Conservation (phyloP, 2,888 invertebrate species). For the Lacanobia wlatinum region DNA sequence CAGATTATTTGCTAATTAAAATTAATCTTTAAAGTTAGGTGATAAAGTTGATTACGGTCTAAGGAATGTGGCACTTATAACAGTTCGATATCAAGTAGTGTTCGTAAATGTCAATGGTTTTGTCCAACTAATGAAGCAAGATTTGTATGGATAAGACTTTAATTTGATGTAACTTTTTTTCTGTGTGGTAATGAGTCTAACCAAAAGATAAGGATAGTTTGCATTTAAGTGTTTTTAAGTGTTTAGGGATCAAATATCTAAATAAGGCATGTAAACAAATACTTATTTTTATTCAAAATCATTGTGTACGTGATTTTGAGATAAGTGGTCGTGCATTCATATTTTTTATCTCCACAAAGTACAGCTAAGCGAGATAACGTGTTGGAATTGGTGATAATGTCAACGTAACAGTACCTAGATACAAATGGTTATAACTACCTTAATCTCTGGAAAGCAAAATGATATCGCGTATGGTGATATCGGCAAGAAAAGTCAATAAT, state of each 20-base stretch:
- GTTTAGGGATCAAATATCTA: not conserved
- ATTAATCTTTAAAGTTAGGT: rapidly evolving
- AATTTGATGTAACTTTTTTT: not conserved
- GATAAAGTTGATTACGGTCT: constrained; percentile 26
- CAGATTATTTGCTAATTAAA: constrained; percentile 38
- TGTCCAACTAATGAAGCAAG: constrained; percentile 85
- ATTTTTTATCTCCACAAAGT: constrained; percentile 39
- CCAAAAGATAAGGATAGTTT: too few relatives aligned
- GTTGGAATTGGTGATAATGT: constrained; percentile 29
- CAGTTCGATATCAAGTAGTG: constrained; percentile 62
- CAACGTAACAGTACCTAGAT: constrained; percentile 13
- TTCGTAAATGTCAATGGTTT: constrained; percentile 89
- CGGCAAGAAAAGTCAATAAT: not conserved
- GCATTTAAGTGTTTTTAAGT: too few relatives aligned
- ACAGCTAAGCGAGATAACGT: constrained; percentile 19
- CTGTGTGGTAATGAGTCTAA: too few relatives aligned
- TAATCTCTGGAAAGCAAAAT: constrained; percentile 9
- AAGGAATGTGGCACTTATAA: constrained; percentile 48
- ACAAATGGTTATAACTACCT: not conserved
- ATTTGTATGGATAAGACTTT: constrained; percentile 67
- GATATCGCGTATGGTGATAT: not conserved
- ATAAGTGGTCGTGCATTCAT: constrained; percentile 28
- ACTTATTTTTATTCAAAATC: constrained; percentile 16
- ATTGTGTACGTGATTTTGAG: constrained; percentile 37
- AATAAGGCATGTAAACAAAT: not conserved